phyloP scores from a whole-genome alignment of 2,888 invertebrate species.

The Protophormia terraenovae region DNA sequence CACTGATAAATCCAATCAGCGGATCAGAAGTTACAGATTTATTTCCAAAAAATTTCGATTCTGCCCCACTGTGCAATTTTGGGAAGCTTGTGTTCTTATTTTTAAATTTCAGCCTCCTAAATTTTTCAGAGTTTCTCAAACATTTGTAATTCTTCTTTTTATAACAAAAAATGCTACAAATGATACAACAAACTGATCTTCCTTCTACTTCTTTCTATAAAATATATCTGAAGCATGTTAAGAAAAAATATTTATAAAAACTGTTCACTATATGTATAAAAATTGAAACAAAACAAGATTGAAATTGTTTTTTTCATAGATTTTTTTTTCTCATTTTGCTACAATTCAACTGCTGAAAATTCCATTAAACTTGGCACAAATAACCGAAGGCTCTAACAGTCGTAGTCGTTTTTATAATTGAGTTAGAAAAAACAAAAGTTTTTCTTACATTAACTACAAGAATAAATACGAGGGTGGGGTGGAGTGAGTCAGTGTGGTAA shows the following conservation, averaged over 20 bases:
- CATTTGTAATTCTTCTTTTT: no score
- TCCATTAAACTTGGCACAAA: slow-evolving; percentile 79
- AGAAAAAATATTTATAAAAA: slow-evolving; percentile 3
- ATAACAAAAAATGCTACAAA: no score
- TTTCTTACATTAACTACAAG: slow-evolving; percentile 65
- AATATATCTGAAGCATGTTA: neutral
- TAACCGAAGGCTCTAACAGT: slow-evolving; percentile 78
- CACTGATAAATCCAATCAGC: no score
- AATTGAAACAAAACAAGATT: slow-evolving; percentile 65
- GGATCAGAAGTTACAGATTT: no score
- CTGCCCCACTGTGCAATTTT: no score
- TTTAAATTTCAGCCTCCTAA: no score
- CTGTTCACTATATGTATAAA: no score
- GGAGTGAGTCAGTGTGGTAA: neutral
- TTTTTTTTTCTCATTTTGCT: slow-evolving; percentile 29
- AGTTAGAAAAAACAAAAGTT: slow-evolving; percentile 73
- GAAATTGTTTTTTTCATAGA: slow-evolving; percentile 48
- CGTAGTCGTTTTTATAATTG: slow-evolving; percentile 76
- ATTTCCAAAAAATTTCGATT: no score
- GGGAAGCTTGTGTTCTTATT: no score
- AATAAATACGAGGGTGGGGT: slow-evolving; percentile 2
- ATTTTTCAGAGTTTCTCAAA: no score
- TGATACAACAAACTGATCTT: no score
- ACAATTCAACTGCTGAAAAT: slow-evolving; percentile 76
- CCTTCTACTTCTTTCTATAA: no score